Base-by-base conservation (phyloP, 2,797 vertebrate genomes). In the Poeciliopsis presidionis region DNA sequence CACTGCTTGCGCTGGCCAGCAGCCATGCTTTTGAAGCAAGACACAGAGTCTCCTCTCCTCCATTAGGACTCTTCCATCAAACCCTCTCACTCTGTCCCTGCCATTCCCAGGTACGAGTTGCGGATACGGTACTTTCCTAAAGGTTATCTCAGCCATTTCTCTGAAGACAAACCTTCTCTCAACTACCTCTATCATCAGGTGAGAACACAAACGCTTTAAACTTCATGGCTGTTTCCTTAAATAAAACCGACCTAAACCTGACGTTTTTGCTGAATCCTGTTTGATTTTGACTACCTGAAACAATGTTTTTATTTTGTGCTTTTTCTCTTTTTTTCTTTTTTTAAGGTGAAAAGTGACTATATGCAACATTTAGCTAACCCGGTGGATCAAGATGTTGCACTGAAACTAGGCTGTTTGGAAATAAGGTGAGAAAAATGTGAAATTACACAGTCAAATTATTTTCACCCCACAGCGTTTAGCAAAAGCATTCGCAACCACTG, bases 141-240 rank as follows among this genome's bases (percentile, higher is more conserved):
- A 97, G 97, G 97, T 91, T 99, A 98, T 94, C 93, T 99, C 87
- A 98, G 96, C 91, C 97, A 99, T 94, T 99, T 99, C 94, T 97
- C 96, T 7, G 97, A 99, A 92, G 98, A 99, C 95, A 99, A 98
- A 89, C 98, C 98, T 75, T 98, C 98, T 76, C 94, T 99, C 84
- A 98, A 98, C 96, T 99, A 99, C 96, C 98, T 99, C 95, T 99
- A 99, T 93, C 98, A 99, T 79, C 98, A 99, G 97, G 98, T 99
- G 93, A 87, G 90, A 59, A 28, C 61, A 72, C 70, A 70, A 3
- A 47, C 20, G 2, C 1, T 8, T 20, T 4, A 67, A 41, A 39
- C 63, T 41, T 20, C 12, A 22, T 41, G 22, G 36, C 25, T 5
- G 1, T 46, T 28, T 45, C 25, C 67, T 28, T 6, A 28, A 41